These are phyloP conservation scores for Aradophagus sp. DNA, from an alignment of 1,140 invertebrate species.

Conservation along the genomic window DNA sequence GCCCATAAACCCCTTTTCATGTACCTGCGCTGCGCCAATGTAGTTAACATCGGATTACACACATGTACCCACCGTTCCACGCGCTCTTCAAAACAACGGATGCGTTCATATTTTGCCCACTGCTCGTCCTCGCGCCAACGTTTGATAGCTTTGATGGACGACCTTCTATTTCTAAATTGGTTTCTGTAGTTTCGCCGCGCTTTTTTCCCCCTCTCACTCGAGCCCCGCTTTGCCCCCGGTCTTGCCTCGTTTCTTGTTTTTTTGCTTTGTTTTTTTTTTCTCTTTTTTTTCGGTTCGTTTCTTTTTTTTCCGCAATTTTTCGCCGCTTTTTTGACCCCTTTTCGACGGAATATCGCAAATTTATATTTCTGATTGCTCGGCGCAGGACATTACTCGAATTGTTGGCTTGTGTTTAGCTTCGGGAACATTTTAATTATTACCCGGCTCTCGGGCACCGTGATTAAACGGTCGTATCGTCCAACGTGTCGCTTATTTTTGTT, in stretches of 20 bases:
- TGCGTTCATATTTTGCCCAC: slow-evolving; percentile 24
- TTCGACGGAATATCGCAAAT: neutral
- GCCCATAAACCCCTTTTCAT: slow-evolving; percentile 25
- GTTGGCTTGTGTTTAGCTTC: slow-evolving; percentile 1
- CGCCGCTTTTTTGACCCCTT: too few relatives aligned
- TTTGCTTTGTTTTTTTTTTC: too few relatives aligned
- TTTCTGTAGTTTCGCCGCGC: slow-evolving; percentile 14
- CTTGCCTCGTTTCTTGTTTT: too few relatives aligned
- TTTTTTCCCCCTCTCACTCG: too few relatives aligned
- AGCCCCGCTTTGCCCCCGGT: too few relatives aligned
- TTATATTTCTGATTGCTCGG: slow-evolving; percentile 12
- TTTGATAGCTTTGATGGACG: slow-evolving; percentile 25
- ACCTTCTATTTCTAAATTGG: slow-evolving; percentile 22
- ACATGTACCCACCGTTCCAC: slow-evolving; percentile 3
- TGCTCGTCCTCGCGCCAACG: neutral
- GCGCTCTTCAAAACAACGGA: slow-evolving; percentile 27
- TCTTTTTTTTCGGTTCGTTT: too few relatives aligned
- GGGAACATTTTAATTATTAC: slow-evolving; percentile 11
- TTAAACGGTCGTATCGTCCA: neutral
- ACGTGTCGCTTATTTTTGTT: too few relatives aligned
- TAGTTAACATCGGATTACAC: slow-evolving; percentile 40
- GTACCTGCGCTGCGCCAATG: slow-evolving; percentile 9
- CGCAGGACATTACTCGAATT: neutral
- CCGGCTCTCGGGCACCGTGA: neutral
- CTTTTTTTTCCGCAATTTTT: too few relatives aligned